phyloP scores from a whole-genome alignment of 23 tunicate genomes.

The Halocynthia aurantium region DNA sequence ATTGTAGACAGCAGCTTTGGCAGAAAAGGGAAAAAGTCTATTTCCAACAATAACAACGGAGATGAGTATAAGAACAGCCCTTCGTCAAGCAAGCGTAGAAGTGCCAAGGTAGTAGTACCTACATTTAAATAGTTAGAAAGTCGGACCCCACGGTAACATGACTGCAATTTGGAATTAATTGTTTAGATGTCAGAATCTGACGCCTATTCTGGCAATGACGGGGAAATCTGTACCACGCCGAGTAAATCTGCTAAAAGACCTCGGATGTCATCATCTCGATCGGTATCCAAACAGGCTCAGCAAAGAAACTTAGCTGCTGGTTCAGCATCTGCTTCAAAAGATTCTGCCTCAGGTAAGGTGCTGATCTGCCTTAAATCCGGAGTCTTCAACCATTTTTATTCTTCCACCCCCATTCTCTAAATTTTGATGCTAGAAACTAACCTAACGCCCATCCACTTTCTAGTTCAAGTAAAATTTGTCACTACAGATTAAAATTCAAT shows the following conservation, averaged over 20 bases:
- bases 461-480: no score
- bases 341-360: constrained; percentile 8
- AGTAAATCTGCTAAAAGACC: constrained; percentile 60
- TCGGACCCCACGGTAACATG: not conserved
- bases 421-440: no score
- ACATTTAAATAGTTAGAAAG: not conserved
- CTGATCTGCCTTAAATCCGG: not conserved
- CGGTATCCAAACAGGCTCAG: constrained; percentile 17
- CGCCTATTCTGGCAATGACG: constrained; percentile 33
- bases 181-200: constrained; percentile 82
- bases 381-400: no score
- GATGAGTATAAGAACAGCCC: constrained; percentile 86
- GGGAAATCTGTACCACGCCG: constrained; percentile 26
- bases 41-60: constrained; percentile 12
- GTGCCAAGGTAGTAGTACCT: constrained; percentile 41
- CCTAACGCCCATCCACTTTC: no score
- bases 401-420: no score
- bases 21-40: constrained; percentile 12
- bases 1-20: constrained; percentile 15
- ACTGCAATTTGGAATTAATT: not conserved
- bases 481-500: no score
- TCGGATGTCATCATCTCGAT: constrained; percentile 46
- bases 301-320: constrained; percentile 18
- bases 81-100: constrained; percentile 62
- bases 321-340: constrained; percentile 12